A percentile compares a stretch with the other conserved stretches of the same genome.
These are phyloP conservation scores for Phlogophora meticulosa DNA, from an alignment of 2,888 invertebrate species.

Conservation along the genomic window DNA sequence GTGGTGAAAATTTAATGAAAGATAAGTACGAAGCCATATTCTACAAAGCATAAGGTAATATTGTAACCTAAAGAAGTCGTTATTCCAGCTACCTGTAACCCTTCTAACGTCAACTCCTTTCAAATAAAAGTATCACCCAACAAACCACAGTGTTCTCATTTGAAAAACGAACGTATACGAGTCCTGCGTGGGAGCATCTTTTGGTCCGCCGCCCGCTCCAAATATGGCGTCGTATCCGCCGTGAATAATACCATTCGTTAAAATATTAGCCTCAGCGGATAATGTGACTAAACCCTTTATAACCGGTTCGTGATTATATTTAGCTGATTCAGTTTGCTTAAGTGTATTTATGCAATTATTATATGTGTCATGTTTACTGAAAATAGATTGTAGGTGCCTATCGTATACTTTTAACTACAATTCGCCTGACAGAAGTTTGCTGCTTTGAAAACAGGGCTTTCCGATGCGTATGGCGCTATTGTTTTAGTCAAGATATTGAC, in stretches of 20 bases:
- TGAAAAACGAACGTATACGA: conserved; percentile 67
- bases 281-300: conserved; percentile 61
- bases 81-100: neutral
- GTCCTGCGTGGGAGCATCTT: conserved; percentile 72
- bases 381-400: conserved; percentile 17
- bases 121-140: conserved; percentile 12
- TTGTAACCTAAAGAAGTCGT: neutral
- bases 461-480: no score
- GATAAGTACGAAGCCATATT: no score
- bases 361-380: conserved; percentile 39
- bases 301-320: conserved; percentile 59
- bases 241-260: conserved; percentile 69
- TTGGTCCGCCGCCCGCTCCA: conserved; percentile 64
- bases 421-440: no score
- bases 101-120: neutral
- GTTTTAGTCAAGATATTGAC: no score
- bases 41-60: no score
- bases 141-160: conserved; percentile 36
- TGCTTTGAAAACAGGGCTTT: no score
- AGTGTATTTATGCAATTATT: conserved; percentile 24
- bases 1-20: no score
- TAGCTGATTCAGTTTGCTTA: conserved; percentile 39
- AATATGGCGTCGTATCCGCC: conserved; percentile 70
- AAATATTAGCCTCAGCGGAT: conserved; percentile 57
- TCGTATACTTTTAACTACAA: no score